Percentiles rank a stretch among this genome's conserved stretches.
Evolutionary conservation across 2,113 vertebrate species (phyloP).

Genomic region (Lathamus discolor): DNA sequence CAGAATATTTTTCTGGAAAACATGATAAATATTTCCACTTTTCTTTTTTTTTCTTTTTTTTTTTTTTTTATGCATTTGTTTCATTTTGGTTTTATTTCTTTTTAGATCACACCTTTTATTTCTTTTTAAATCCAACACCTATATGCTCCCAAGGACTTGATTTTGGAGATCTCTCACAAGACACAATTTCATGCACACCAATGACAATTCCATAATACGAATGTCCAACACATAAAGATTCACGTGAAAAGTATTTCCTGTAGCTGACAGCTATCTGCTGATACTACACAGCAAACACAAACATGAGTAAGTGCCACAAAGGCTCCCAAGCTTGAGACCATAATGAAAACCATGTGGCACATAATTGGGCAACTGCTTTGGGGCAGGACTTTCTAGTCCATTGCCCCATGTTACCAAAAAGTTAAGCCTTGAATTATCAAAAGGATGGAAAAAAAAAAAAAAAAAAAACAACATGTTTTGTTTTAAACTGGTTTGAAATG

Average conservation of each 20-base stretch:
- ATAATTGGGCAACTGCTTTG: background rate
- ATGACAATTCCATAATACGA: background rate
- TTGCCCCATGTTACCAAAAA: background rate
- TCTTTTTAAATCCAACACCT: background rate
- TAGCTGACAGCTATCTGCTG: background rate
- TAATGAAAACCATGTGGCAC: background rate
- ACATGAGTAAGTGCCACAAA: background rate
- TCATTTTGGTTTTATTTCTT: background rate
- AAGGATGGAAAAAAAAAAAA: background rate
- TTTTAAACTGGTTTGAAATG: background rate
- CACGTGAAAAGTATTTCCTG: background rate
- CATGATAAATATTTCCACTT: background rate
- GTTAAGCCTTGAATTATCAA: background rate
- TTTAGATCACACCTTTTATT: background rate
- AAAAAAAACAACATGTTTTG: accelerated
- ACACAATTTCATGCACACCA: background rate
- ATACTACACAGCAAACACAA: background rate
- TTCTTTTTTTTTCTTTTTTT: background rate
- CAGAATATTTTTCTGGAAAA: background rate
- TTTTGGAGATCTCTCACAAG: background rate
- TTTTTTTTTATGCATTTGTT: background rate
- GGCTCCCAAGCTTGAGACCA: background rate
- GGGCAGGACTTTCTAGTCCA: background rate
- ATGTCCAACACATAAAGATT: background rate
- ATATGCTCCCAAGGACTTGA: background rate